A percentile compares a stretch with the other conserved stretches of the same genome.
phyloP scores from a whole-genome alignment of 2,888 invertebrate species.

The Stenodema calcarata region DNA sequence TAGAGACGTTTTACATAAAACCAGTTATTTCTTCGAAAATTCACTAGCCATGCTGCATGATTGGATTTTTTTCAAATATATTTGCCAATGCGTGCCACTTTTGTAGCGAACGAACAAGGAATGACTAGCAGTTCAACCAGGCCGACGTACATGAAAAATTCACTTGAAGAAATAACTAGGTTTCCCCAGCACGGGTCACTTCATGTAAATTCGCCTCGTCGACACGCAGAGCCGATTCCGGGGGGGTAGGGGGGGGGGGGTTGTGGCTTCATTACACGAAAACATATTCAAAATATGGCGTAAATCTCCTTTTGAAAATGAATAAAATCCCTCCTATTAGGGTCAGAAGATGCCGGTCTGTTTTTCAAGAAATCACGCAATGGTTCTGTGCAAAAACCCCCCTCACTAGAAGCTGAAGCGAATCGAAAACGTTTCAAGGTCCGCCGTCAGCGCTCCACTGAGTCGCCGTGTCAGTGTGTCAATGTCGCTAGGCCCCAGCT shows the following conservation, averaged over 20 bases:
- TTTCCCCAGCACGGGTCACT: neutral
- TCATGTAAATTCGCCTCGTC: neutral
- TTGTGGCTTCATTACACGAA: neutral
- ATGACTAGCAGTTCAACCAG: too few relatives aligned
- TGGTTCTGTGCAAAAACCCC: slow-evolving; percentile 4
- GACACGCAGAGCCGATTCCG: neutral
- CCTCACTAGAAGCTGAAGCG: neutral
- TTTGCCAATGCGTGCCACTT: too few relatives aligned
- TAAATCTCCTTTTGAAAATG: neutral
- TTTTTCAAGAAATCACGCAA: neutral
- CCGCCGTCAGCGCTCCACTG: slow-evolving; percentile 14
- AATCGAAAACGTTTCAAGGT: neutral
- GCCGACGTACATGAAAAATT: neutral
- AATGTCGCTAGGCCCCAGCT: slow-evolving; percentile 16
- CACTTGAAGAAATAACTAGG: neutral
- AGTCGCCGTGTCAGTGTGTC: slow-evolving; percentile 41
- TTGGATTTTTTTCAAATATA: too few relatives aligned
- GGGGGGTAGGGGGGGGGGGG: too few relatives aligned
- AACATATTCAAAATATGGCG: neutral
- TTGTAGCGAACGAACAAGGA: too few relatives aligned
- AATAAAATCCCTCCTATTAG: neutral
- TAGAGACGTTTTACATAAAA: too few relatives aligned
- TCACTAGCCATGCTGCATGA: too few relatives aligned
- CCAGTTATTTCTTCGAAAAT: too few relatives aligned
- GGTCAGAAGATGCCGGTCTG: neutral